Evolutionary conservation across 2,888 invertebrate genomes (phyloP).

Genomic region (Cephus nigrinus): DNA sequence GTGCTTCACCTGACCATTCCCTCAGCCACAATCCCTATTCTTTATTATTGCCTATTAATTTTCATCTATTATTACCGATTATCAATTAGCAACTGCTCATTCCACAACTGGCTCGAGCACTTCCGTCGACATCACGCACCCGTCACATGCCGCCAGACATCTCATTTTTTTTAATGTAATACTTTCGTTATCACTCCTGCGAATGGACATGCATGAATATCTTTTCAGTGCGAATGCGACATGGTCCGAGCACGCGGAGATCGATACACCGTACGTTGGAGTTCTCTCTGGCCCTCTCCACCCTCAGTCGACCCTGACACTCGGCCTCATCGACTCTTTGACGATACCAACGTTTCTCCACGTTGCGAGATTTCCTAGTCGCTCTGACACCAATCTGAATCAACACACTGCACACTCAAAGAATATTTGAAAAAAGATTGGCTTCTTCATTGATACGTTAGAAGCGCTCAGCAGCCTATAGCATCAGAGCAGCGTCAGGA

Average conservation of each 20-base stretch:
- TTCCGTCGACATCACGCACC: slow-evolving; percentile 14
- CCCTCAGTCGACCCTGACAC: too few species aligned
- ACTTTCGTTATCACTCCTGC: slow-evolving; percentile 4
- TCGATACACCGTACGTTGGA: not conserved
- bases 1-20: too few species aligned
- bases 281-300: not conserved
- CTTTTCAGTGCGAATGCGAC: not conserved
- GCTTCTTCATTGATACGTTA: too few species aligned
- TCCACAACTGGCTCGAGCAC: not conserved
- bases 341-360: too few species aligned
- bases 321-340: too few species aligned
- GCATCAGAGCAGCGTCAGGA: too few species aligned
- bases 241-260: slow-evolving; percentile 4
- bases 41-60: not conserved
- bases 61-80: not conserved
- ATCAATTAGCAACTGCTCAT: not conserved
- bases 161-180: not conserved
- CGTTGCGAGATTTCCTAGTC: too few species aligned
- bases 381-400: too few species aligned
- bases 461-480: too few species aligned
- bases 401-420: too few species aligned
- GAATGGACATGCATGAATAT: not conserved
- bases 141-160: slow-evolving; percentile 13
- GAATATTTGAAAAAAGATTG: too few species aligned
- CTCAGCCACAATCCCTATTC: not conserved